Base-by-base conservation (phyloP, 2,888 invertebrate species). In the Choreutis nemorana region DNA sequence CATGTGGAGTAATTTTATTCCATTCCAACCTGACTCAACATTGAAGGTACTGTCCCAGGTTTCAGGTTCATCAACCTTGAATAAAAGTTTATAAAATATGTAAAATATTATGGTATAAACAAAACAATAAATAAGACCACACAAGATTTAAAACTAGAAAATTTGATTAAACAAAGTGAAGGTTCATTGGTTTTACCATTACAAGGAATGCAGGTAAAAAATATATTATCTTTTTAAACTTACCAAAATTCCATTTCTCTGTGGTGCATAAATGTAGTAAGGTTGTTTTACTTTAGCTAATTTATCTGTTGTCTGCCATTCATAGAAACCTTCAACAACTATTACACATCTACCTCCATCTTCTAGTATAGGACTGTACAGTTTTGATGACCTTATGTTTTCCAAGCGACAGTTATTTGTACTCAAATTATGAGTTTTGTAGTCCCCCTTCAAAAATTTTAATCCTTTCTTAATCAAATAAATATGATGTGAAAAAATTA, bases 361-460 rank as follows among this genome's bases (percentile, higher is more conserved):
- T 23, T 66, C 70, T 29, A 93, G 72, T 8, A 89, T 82, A 1
- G 81, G 80, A 28, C 78, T 80, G 55, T 87, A 94, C 1, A 91
- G 67, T 42, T 83, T 86, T 4, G 91, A 91, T n/a, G 71, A 72
- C 29, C 77, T 58, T 42, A 92, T 75, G 29, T 82, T 83, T 61
- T 93, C 93, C 23, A 89, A 51, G 1, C 91, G 81, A 41, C 90
- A 90, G 54, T 93, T 93, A 50, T 89, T 90, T 20, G 90, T 91
- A 20, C 86, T 85, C 18, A 89, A 66, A 6, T 83, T 85, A 41
- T 89, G 86, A 34, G 77, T 81, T 38, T 73, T 82, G 38, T 82
- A 84, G 42, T 85, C 81, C 2, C 84, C 87, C 86, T 86, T 14
- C 9, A n/a, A 42, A 23, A 50, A 45, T 14, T 22, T 9, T 29